A percentile compares a stretch with the other conserved stretches of the same genome.
Conservation (phyloP, 2,113 vertebrate genomes). For the Dromaius novaehollandiae region DNA sequence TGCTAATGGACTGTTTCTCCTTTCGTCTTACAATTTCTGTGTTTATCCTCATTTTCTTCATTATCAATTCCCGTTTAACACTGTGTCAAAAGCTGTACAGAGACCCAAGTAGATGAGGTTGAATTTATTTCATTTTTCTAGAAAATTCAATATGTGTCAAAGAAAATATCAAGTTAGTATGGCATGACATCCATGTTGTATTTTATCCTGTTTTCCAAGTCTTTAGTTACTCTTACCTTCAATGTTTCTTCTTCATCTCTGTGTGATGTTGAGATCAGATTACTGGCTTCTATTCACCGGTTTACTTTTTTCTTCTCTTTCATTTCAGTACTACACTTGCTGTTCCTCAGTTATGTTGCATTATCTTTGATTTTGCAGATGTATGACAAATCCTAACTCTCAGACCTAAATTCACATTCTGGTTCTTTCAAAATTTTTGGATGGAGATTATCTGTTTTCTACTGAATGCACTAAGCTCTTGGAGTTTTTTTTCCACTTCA, state of each 20-base stretch:
- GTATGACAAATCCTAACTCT: not conserved
- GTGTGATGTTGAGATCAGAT: no score
- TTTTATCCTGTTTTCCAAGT: no score
- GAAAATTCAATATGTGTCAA: no score
- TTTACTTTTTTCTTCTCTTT: not conserved
- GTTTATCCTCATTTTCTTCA: not conserved
- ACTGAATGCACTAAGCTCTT: not conserved
- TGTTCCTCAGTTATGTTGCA: not conserved
- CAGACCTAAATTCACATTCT: not conserved
- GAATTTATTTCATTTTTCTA: no score
- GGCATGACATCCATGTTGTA: no score
- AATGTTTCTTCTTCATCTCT: no score
- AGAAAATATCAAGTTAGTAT: no score
- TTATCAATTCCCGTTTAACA: not conserved
- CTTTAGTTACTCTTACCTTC: no score
- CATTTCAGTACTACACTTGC: not conserved
- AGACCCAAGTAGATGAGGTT: no score
- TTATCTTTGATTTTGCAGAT: not conserved
- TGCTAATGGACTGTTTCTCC: not conserved
- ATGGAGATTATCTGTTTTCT: not conserved
- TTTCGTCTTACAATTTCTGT: not conserved
- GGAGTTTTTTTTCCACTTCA: not conserved
- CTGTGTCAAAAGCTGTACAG: not conserved
- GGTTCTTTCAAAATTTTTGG: not conserved
- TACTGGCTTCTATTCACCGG: no score